These are phyloP conservation scores for Apamea crenata DNA, from an alignment of 2,888 invertebrate genomes.

Conservation along the genomic window DNA sequence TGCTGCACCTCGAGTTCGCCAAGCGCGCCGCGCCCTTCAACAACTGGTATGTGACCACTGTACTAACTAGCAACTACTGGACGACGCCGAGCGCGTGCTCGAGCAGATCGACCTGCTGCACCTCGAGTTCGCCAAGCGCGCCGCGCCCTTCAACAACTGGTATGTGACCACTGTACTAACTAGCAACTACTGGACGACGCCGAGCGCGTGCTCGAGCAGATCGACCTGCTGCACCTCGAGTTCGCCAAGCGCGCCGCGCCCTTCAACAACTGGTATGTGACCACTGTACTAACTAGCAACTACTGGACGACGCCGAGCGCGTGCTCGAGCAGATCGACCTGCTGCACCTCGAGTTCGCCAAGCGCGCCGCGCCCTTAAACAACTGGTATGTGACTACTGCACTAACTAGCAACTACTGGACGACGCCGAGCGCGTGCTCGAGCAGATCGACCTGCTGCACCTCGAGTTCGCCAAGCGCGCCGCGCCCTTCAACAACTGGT, in stretches of 20 bases:
- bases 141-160: constrained; percentile 99
- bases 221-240: constrained; percentile 98
- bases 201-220: constrained; percentile 98
- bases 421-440: constrained; percentile 98
- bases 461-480: constrained; percentile 99
- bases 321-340: constrained; percentile 99
- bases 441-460: constrained; percentile 98
- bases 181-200: constrained; percentile 96
- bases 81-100: constrained; percentile 98
- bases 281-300: neutral
- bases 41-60: constrained; percentile 93
- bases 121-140: constrained; percentile 99
- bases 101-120: constrained; percentile 99
- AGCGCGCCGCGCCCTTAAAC: constrained; percentile 99
- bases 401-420: constrained; percentile 91
- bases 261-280: constrained; percentile 97
- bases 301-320: constrained; percentile 98
- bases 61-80: constrained; percentile 88
- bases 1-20: constrained; percentile 99
- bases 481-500: constrained; percentile 99
- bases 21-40: constrained; percentile 99
- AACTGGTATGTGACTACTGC: constrained; percentile 93
- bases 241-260: constrained; percentile 99
- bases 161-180: constrained; percentile 55
- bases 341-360: constrained; percentile 99